Percentiles rank a stretch among this genome's conserved stretches.
phyloP scores from a whole-genome alignment of 2,113 vertebrate species.

The Periophthalmus modestus region DNA sequence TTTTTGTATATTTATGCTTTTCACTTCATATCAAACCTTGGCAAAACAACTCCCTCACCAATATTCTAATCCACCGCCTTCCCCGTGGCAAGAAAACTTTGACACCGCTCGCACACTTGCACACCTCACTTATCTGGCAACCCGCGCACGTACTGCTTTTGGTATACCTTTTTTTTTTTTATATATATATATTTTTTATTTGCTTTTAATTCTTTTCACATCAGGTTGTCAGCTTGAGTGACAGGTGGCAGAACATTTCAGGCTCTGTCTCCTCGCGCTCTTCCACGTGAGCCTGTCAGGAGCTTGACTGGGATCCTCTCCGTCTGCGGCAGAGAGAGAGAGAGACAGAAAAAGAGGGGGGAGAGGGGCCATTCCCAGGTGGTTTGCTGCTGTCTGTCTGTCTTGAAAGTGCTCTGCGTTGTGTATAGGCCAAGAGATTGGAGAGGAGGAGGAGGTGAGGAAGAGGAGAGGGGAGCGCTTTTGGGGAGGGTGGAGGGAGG shows the following conservation, averaged over 20 bases:
- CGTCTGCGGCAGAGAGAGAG: slow-evolving; percentile 62
- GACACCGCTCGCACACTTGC: not conserved
- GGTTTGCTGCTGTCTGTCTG: slow-evolving; percentile 77
- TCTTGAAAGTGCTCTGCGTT: slow-evolving; percentile 74
- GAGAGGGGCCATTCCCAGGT: slow-evolving; percentile 64
- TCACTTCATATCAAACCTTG: not conserved
- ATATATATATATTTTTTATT: slow-evolving; percentile 60
- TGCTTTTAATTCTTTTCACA: slow-evolving; percentile 75
- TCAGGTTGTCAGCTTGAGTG: slow-evolving; percentile 77
- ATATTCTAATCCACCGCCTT: not conserved
- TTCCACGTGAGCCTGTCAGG: slow-evolving; percentile 75
- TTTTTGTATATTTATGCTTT: not conserved
- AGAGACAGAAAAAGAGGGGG: slow-evolving; percentile 14
- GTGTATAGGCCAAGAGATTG: slow-evolving; percentile 54
- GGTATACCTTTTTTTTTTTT: slow-evolving; percentile 64
- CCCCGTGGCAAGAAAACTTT: not conserved
- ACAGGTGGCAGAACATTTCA: slow-evolving; percentile 80
- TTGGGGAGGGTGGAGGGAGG: not conserved
- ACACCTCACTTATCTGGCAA: slow-evolving; percentile 32
- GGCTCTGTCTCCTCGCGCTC: slow-evolving; percentile 68
- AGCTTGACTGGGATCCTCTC: slow-evolving; percentile 73
- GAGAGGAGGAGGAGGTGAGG: slow-evolving; percentile 1
- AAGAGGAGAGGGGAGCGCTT: not conserved
- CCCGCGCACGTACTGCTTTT: slow-evolving; percentile 7
- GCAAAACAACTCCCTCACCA: not conserved